These are phyloP conservation scores for Philantomba maxwellii DNA, from an alignment of 2,113 vertebrate genomes.

Conservation along the genomic window DNA sequence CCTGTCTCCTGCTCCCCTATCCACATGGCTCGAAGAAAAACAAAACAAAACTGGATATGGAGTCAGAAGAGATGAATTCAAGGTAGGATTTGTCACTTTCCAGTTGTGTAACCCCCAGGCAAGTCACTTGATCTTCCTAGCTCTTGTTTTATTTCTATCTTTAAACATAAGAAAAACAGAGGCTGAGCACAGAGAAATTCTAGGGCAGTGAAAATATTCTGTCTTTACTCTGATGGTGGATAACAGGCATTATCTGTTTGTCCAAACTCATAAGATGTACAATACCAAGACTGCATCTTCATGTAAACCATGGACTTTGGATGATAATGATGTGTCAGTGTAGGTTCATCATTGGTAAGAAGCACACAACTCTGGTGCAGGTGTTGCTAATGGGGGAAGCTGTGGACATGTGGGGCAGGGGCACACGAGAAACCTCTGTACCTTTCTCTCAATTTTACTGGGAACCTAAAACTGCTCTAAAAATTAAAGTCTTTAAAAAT, in stretches of 20 bases:
- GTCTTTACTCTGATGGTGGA: not conserved
- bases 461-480: not conserved
- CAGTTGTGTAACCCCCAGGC: not conserved
- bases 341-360: not conserved
- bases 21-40: not conserved
- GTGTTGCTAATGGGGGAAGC: not conserved
- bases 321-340: not conserved
- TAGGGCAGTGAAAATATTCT: not conserved
- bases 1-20: not conserved
- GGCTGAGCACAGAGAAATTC: not conserved
- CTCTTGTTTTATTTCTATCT: not conserved
- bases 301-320: not conserved
- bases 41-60: not conserved
- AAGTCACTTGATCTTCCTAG: not conserved
- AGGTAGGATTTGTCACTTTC: not conserved
- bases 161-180: conserved; percentile 5
- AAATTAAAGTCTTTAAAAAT: not conserved
- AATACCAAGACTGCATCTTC: not conserved
- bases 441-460: not conserved
- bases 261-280: not conserved
- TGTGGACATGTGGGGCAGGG: too few relatives aligned
- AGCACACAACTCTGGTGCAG: too few relatives aligned
- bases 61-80: not conserved
- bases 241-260: not conserved
- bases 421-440: not conserved